Base-by-base conservation (phyloP, 1,140 invertebrate species). In the Neuroterus valhalla region DNA sequence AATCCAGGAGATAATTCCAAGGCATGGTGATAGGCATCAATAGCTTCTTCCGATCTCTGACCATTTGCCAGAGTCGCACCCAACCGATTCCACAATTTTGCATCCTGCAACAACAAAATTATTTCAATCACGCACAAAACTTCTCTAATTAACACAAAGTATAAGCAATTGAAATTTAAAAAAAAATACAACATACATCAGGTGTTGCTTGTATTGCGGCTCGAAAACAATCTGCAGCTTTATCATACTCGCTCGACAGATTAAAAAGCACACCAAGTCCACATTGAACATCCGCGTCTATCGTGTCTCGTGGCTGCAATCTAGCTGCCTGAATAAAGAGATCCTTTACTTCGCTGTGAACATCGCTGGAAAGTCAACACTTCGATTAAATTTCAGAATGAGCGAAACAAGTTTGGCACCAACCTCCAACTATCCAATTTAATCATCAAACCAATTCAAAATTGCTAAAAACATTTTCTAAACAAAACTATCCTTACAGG, bases 51-150 rank as follows among this genome's bases (percentile, higher is more conserved):
- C 19, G 98, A 97, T 68, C 94, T 93, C 66, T 96, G 95, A 79
- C 97, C 96, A 90, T 99, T 99, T 17, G 98, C 98, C 79, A 99
- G 90, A 31, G 98, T 98, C 43, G 98, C 98, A 50, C 98, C 98
- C 38, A 99, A 91, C 83, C 97, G 95, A 90, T 99, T 99, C 98
- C 98, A 99, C 44, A 99, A 89, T 86, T 96, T 93, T 8, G 97
- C 94, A 93, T 99, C 97, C 94, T 96, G 77, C 66, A 83, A 83
- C 78, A 38, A 10, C 6, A 38, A 38, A 38, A 8, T 1, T 5
- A 38, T 5, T 38, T 38, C 10, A 38, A 5, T 38, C 31, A 38
- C 10, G 31, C 31, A 38, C 31, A 10, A 38, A 62, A 14, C 21
- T 62, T 62, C 55, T 62, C 23, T 38, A 8, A 38, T 38, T 10